A percentile compares a stretch with the other conserved stretches of the same genome.
Evolutionary conservation across 2,797 vertebrate species (phyloP).

Genomic region (Aulostomus chinensis): DNA sequence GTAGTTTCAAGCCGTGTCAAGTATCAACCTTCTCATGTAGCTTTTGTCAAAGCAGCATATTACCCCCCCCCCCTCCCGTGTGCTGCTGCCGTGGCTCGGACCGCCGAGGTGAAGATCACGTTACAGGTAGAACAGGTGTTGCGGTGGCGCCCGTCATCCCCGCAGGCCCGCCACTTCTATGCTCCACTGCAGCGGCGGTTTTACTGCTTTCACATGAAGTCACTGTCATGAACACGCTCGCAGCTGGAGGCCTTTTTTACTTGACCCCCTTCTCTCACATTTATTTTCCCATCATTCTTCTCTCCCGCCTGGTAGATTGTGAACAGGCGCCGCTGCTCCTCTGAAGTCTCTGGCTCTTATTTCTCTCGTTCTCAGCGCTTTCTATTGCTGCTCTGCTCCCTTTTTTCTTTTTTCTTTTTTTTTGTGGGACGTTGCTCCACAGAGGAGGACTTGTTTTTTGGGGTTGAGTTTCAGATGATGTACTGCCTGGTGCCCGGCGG

Average conservation of each 20-base stretch:
- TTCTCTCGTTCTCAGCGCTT: slow-evolving; percentile 12
- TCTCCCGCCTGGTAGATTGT: slow-evolving; percentile 8
- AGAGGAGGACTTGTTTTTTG: slow-evolving; percentile 8
- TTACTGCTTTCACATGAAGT: slow-evolving; percentile 60
- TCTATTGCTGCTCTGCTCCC: too few species aligned
- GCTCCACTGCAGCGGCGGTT: not conserved
- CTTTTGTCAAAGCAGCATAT: too few species aligned
- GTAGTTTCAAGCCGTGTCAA: too few species aligned
- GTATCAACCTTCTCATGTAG: too few species aligned
- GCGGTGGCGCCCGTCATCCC: not conserved
- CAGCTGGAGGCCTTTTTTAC: slow-evolving; percentile 40
- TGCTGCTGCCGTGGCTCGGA: too few species aligned
- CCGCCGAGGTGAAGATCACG: slow-evolving; percentile 8
- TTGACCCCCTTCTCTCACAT: not conserved
- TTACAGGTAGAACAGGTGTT: slow-evolving; percentile 11
- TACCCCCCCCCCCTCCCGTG: too few species aligned
- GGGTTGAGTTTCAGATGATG: slow-evolving; percentile 28
- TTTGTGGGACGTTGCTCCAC: too few species aligned
- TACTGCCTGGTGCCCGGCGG: slow-evolving; percentile 10
- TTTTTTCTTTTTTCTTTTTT: too few species aligned
- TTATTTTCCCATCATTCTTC: slow-evolving; percentile 35
- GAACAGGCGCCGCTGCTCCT: slow-evolving; percentile 21
- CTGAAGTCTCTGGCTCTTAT: slow-evolving; percentile 28
- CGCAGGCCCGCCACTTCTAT: too few species aligned
- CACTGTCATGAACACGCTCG: slow-evolving; percentile 42